Evolutionary conservation across 2,797 vertebrate genomes (phyloP).

Genomic region (Molossus alvarezi): DNA sequence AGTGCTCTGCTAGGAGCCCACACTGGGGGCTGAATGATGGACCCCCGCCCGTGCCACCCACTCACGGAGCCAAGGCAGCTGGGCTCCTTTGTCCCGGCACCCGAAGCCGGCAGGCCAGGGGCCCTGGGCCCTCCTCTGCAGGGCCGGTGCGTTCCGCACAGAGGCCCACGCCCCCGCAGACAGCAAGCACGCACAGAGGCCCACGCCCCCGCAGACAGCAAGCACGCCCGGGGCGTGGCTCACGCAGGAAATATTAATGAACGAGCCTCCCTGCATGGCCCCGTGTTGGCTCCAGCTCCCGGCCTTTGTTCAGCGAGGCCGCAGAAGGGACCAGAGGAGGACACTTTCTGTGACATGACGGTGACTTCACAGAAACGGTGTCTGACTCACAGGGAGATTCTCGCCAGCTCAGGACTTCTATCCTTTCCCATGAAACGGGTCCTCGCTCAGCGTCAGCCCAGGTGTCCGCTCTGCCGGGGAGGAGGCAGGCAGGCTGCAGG

Average conservation of each 20-base stretch:
- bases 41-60: accelerated
- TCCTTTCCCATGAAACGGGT: neutral
- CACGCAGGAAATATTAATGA: constrained; percentile 1
- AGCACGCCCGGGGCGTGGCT: neutral
- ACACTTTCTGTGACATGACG: constrained; percentile 67
- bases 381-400: constrained; percentile 53
- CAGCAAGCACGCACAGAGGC: neutral
- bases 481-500: neutral
- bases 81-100: neutral
- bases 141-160: accelerated
- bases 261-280: constrained; percentile 36
- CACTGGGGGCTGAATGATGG: neutral
- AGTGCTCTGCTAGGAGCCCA: neutral
- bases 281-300: neutral
- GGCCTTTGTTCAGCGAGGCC: constrained; percentile 71
- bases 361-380: constrained; percentile 56
- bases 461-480: neutral
- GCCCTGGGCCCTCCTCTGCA: neutral
- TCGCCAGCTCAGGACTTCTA: neutral
- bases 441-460: neutral
- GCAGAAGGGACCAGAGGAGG: constrained; percentile 52
- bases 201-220: neutral
- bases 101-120: neutral
- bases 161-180: neutral
- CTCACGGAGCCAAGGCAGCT: neutral